These are phyloP conservation scores for Cheilosia scutellata DNA, from an alignment of 2,888 invertebrate genomes.

Conservation along the genomic window DNA sequence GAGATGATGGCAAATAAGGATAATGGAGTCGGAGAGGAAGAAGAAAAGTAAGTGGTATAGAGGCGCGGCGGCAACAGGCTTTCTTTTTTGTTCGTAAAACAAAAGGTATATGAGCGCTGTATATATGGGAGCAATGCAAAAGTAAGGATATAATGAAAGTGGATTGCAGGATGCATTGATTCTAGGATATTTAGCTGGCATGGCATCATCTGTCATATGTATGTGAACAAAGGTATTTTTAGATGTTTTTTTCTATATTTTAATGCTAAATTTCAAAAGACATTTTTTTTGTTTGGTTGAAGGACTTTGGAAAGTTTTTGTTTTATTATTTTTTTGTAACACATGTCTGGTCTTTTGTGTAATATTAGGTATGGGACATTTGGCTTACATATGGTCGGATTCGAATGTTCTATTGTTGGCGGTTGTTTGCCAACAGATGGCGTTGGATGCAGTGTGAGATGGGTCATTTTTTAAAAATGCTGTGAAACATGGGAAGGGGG, in stretches of 20 bases:
- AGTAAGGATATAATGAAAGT: constrained; percentile 42
- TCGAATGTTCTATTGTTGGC: constrained; percentile 20
- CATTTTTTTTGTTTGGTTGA: constrained; percentile 33
- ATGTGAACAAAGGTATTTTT: constrained; percentile 20
- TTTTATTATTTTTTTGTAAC: constrained; percentile 66
- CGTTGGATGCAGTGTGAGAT: neutral
- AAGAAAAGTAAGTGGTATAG: constrained; percentile 55
- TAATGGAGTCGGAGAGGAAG: constrained; percentile 65
- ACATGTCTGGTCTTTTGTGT: constrained; percentile 54
- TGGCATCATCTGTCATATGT: constrained; percentile 61
- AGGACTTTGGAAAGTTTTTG: constrained; percentile 56
- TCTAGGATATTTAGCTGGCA: constrained; percentile 26
- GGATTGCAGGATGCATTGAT: constrained; percentile 66
- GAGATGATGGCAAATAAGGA: constrained; percentile 54
- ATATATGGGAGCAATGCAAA: constrained; percentile 15
- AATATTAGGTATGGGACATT: constrained; percentile 12
- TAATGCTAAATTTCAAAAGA: constrained; percentile 35
- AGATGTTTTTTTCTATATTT: constrained; percentile 11
- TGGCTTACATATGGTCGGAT: constrained; percentile 39
- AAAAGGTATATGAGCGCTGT: constrained; percentile 28
- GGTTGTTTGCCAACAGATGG: constrained; percentile 48
- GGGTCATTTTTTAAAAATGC: neutral
- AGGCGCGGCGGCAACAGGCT: constrained; percentile 65
- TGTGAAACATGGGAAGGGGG: no score
- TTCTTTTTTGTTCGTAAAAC: constrained; percentile 17